Evolutionary conservation across 64 coral and sea anemone genomes (phyloP).

Genomic region (Montipora capricornis): DNA sequence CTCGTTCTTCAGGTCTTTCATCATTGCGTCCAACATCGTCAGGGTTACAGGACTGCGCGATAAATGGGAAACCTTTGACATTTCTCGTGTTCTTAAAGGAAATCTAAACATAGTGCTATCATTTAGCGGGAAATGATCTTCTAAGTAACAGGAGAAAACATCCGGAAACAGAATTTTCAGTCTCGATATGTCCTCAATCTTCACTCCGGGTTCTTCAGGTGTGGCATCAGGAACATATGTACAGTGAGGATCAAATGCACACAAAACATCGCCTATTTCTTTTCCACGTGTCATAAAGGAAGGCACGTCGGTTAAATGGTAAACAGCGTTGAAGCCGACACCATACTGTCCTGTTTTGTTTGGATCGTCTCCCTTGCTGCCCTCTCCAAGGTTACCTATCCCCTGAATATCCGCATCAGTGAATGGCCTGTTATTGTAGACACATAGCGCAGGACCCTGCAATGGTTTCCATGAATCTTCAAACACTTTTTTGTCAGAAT

Average conservation of each 20-base stretch:
- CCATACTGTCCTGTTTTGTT: slow-evolving; percentile 93
- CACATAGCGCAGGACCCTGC: slow-evolving; percentile 87
- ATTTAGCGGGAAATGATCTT: slow-evolving; percentile 20
- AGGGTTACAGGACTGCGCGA: not conserved
- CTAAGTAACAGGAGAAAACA: slow-evolving; percentile 69
- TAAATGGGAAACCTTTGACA: slow-evolving; percentile 28
- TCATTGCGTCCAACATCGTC: slow-evolving; percentile 10
- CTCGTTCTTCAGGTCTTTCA: slow-evolving; percentile 65
- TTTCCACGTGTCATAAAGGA: slow-evolving; percentile 76
- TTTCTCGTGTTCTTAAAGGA: slow-evolving; percentile 38
- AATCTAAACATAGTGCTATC: slow-evolving; percentile 77
- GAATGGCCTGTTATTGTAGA: slow-evolving; percentile 88
- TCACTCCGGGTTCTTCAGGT: slow-evolving; percentile 60
- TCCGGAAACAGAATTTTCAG: slow-evolving; percentile 65
- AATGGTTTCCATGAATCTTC: slow-evolving; percentile 84
- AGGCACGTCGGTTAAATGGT: slow-evolving; percentile 90
- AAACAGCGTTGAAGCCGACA: slow-evolving; percentile 92
- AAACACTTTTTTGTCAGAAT: slow-evolving; percentile 56
- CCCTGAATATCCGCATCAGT: slow-evolving; percentile 74
- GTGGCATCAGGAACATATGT: slow-evolving; percentile 65
- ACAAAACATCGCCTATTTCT: slow-evolving; percentile 69
- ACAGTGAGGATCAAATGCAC: slow-evolving; percentile 77
- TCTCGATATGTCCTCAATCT: slow-evolving; percentile 19
- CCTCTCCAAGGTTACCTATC: slow-evolving; percentile 87
- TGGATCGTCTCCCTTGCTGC: slow-evolving; percentile 88